A percentile compares a stretch with the other conserved stretches of the same genome.
These are phyloP conservation scores for Lates japonicus DNA, from an alignment of 2,797 vertebrate genomes.

Conservation along the genomic window DNA sequence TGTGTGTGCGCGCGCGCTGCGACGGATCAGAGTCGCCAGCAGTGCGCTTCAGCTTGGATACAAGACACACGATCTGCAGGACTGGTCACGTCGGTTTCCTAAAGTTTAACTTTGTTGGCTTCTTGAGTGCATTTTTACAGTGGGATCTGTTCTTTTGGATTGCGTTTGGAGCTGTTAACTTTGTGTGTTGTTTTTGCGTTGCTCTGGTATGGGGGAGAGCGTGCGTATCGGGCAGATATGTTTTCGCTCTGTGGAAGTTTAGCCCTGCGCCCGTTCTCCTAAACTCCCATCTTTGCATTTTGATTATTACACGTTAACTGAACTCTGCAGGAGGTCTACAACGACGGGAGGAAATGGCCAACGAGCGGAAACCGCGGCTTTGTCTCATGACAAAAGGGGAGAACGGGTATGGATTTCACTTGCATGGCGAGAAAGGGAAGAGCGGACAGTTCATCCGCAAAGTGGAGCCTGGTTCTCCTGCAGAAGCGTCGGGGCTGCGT, in stretches of 20 bases:
- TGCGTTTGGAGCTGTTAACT: slow-evolving; percentile 5
- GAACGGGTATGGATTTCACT: slow-evolving; percentile 95
- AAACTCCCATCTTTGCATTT: slow-evolving; percentile 45
- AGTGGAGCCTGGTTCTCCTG: slow-evolving; percentile 93
- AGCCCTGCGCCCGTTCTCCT: slow-evolving; percentile 40
- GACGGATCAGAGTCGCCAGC: slow-evolving; percentile 48
- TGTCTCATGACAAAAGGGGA: slow-evolving; percentile 91
- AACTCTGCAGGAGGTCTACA: slow-evolving; percentile 29
- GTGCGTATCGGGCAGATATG: slow-evolving; percentile 56
- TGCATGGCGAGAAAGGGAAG: slow-evolving; percentile 98
- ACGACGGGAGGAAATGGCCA: slow-evolving; percentile 83
- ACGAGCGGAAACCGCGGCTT: slow-evolving; percentile 91
- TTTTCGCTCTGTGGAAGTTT: slow-evolving; percentile 63
- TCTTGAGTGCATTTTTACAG: neutral
- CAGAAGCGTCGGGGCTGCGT: slow-evolving; percentile 91
- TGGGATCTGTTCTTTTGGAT: neutral
- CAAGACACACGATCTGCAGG: slow-evolving; percentile 31
- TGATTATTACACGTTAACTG: slow-evolving; percentile 14
- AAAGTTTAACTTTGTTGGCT: slow-evolving; percentile 18
- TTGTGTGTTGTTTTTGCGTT: neutral
- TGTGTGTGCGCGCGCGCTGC: slow-evolving; percentile 6
- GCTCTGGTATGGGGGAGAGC: slow-evolving; percentile 12
- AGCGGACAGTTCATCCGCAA: slow-evolving; percentile 96
- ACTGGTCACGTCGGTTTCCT: slow-evolving; percentile 10
- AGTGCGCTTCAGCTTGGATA: slow-evolving; percentile 42